Evolutionary conservation across 2,797 vertebrate species (phyloP).

Genomic region (Peromyscus aztecus): DNA sequence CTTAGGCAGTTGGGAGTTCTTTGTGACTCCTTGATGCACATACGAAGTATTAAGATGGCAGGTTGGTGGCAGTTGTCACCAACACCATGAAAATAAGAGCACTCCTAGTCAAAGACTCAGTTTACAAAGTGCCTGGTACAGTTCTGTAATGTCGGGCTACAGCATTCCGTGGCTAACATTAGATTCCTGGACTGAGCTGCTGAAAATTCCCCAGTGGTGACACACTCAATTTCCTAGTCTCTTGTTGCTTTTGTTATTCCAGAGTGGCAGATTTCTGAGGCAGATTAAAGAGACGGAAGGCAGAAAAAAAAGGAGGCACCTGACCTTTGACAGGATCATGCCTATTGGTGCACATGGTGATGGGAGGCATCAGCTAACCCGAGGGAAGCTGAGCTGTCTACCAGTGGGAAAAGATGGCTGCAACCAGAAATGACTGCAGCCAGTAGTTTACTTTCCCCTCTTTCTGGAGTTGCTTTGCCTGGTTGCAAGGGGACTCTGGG

Average conservation of each 20-base stretch:
- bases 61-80: background rate
- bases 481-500: background rate
- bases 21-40: background rate
- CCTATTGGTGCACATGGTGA: background rate
- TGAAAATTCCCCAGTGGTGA: background rate
- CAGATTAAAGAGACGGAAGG: background rate
- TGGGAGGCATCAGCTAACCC: background rate
- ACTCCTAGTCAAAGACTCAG: background rate
- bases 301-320: background rate
- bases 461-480: background rate
- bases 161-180: background rate
- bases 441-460: background rate
- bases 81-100: background rate
- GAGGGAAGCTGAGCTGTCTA: background rate
- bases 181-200: background rate
- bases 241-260: background rate
- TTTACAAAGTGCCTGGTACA: background rate
- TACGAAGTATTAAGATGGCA: background rate
- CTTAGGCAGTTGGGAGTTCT: background rate
- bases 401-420: background rate
- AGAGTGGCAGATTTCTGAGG: background rate
- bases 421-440: background rate
- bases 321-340: background rate
- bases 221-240: background rate
- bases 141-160: background rate